These are phyloP conservation scores for Hydractinia echinata DNA, from an alignment of 30 jellyfish, hydroid and myxozoan genomes.

Conservation along the genomic window DNA sequence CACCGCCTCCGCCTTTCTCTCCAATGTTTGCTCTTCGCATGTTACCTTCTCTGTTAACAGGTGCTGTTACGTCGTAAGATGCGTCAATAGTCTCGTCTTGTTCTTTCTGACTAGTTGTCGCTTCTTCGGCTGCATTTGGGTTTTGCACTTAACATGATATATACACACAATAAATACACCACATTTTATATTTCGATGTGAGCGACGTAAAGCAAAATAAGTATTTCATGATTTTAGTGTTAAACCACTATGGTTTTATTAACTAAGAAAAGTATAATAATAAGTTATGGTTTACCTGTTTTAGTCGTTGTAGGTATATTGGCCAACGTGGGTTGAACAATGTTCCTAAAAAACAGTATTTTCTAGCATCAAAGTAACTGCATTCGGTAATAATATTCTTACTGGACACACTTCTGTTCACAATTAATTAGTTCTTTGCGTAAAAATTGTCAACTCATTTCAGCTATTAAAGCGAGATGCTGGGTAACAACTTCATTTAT, in stretches of 20 bases:
- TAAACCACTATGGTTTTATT: neutral
- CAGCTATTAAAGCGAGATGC: no score
- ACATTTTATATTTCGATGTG: no score
- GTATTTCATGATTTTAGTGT: no score
- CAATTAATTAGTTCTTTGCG: no score
- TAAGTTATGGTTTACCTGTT: constrained; percentile 49
- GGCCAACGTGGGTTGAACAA: constrained; percentile 82
- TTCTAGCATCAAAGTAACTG: no score
- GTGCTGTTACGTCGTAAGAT: constrained; percentile 47
- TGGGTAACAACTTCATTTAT: neutral
- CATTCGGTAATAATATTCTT: no score
- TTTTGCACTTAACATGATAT: constrained; percentile 63
- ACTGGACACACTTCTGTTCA: no score
- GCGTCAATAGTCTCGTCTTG: constrained; percentile 36
- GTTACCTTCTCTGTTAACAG: constrained; percentile 73
- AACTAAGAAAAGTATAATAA: neutral
- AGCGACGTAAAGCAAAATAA: no score
- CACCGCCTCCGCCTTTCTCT: constrained; percentile 46
- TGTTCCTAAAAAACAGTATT: constrained; percentile 35
- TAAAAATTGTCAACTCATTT: no score
- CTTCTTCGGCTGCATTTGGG: constrained; percentile 80
- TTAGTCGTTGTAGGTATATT: constrained; percentile 91
- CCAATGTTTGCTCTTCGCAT: constrained; percentile 45
- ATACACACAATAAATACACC: no score
- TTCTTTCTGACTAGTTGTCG: constrained; percentile 28